These are phyloP conservation scores for Hucho hucho DNA, from an alignment of 2,113 vertebrate species.

Conservation along the genomic window DNA sequence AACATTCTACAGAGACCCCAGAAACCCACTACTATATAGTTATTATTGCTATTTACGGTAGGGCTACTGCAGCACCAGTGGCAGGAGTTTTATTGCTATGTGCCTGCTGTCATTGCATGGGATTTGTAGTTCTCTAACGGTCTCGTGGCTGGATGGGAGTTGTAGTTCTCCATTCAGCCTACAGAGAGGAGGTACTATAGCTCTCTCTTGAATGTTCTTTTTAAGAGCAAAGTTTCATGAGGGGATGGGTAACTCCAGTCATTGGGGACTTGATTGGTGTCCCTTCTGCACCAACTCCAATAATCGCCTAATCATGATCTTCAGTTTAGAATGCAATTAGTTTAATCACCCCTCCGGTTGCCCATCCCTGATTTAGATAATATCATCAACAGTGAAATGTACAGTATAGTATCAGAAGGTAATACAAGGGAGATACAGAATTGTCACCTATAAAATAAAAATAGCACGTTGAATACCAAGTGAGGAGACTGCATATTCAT, in stretches of 20 bases:
- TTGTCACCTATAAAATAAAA: slow-evolving; percentile 71
- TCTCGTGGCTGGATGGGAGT: slow-evolving; percentile 38
- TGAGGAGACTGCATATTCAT: slow-evolving; percentile 72
- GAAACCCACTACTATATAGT: slow-evolving; percentile 64
- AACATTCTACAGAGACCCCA: slow-evolving; percentile 64
- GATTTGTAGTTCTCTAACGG: slow-evolving; percentile 52
- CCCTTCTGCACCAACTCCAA: no score
- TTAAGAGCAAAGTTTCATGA: slow-evolving; percentile 63
- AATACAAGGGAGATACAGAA: slow-evolving; percentile 73
- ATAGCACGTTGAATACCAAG: slow-evolving; percentile 54
- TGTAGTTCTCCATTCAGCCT: slow-evolving; percentile 54
- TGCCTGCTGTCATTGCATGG: slow-evolving; percentile 63
- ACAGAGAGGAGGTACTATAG: slow-evolving; percentile 45
- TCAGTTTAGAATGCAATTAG: no score
- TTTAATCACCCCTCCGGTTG: no score
- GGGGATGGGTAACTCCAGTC: no score
- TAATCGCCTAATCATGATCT: no score
- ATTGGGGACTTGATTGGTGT: no score
- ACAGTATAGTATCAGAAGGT: slow-evolving; percentile 67
- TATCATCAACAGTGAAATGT: slow-evolving; percentile 74
- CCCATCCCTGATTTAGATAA: slow-evolving; percentile 30
- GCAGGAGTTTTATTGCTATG: slow-evolving; percentile 70
- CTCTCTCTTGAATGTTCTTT: slow-evolving; percentile 40
- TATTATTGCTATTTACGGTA: slow-evolving; percentile 77
- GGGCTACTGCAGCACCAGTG: slow-evolving; percentile 67